Percentiles rank a stretch among this genome's conserved stretches.
Evolutionary conservation across 2,797 vertebrate genomes (phyloP).

Genomic region (Pseudotriccus pelzelni): DNA sequence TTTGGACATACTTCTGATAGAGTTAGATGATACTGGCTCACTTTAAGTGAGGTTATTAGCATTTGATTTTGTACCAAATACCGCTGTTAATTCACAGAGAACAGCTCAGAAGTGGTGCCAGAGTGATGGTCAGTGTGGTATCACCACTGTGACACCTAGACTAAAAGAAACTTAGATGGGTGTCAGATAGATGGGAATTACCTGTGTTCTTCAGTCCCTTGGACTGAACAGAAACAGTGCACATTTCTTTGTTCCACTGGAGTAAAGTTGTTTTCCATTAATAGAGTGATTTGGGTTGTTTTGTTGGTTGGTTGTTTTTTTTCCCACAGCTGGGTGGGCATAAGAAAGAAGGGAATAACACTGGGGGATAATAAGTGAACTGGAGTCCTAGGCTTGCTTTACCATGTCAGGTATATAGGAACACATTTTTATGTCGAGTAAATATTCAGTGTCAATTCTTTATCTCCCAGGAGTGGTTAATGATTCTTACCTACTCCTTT

Average conservation of each 20-base stretch:
- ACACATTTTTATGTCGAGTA: not conserved
- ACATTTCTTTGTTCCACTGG: not conserved
- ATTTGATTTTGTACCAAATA: not conserved
- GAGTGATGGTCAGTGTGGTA: not conserved
- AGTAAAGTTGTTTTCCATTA: not conserved
- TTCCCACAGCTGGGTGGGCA: not conserved
- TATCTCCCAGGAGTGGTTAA: not conserved
- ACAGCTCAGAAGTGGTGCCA: not conserved
- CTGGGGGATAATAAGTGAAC: not conserved
- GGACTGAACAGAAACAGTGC: not conserved
- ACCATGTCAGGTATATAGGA: not conserved
- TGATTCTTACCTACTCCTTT: not conserved
- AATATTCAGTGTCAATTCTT: not conserved
- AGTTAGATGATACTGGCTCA: not conserved
- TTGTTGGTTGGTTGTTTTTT: too few species aligned
- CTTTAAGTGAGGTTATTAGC: not conserved
- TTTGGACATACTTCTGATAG: not conserved
- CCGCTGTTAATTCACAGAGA: not conserved
- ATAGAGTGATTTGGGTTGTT: not conserved
- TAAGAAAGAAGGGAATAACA: not conserved
- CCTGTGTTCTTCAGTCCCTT: not conserved
- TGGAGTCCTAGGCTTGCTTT: not conserved
- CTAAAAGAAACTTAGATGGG: not conserved
- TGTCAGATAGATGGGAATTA: not conserved
- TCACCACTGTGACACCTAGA: not conserved